These are phyloP conservation scores for Biston stratarius DNA, from an alignment of 2,888 invertebrate genomes.

Conservation along the genomic window DNA sequence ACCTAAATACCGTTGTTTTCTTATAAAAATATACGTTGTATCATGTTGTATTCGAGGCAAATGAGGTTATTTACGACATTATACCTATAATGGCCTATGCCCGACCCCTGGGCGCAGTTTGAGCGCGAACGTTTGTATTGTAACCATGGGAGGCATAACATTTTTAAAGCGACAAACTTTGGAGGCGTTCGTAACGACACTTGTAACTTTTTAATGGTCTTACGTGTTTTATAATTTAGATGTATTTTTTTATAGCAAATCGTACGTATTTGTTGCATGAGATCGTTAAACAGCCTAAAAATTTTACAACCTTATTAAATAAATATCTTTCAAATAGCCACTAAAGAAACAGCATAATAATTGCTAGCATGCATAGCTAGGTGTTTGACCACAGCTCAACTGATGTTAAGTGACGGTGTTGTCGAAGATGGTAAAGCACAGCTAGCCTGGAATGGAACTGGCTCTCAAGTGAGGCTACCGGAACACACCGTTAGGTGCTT, in stretches of 20 bases:
- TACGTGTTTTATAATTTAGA: conserved; percentile 55
- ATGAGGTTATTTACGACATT: conserved; percentile 73
- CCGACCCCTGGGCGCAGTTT: conserved; percentile 73
- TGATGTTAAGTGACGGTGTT: no score
- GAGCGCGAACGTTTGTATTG: conserved; percentile 71
- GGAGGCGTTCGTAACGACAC: conserved; percentile 57
- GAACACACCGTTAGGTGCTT: no score
- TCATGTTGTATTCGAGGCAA: conserved; percentile 60
- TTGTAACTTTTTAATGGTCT: conserved; percentile 57
- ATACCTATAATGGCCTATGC: conserved; percentile 72
- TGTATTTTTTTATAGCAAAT: conserved; percentile 18
- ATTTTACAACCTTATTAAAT: no score
- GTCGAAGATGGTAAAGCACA: no score
- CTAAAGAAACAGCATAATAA: no score
- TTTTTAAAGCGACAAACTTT: conserved; percentile 72
- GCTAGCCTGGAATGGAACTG: no score
- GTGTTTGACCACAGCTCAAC: no score
- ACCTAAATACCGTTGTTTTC: conserved; percentile 35
- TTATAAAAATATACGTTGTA: conserved; percentile 60
- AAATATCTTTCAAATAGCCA: no score
- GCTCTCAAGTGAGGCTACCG: no score
- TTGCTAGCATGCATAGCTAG: no score
- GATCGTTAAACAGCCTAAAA: no score
- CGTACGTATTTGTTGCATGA: neutral
- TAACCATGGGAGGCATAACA: conserved; percentile 79